These are phyloP conservation scores for Sitta carolinensis DNA, from an alignment of 2,797 vertebrate genomes.

Conservation along the genomic window DNA sequence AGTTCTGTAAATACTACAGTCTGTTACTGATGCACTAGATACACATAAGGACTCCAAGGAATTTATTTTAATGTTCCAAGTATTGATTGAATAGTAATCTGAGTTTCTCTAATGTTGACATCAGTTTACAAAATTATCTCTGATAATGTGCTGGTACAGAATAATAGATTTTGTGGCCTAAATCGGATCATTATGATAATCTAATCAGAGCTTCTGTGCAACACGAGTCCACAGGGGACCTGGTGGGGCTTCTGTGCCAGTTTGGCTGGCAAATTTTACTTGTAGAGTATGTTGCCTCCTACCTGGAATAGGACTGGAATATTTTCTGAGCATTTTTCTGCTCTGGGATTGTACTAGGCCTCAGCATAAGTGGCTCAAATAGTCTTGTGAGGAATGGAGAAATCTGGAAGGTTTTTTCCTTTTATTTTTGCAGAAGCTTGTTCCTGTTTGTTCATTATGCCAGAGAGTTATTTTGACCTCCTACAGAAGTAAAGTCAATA, in stretches of 20 bases:
- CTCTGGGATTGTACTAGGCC: neutral
- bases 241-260: neutral
- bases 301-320: neutral
- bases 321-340: neutral
- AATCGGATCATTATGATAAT: neutral
- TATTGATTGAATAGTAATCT: neutral
- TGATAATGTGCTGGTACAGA: conserved; percentile 18
- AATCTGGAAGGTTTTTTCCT: neutral
- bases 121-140: conserved; percentile 19
- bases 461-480: neutral
- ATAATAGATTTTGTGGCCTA: neutral
- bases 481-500: neutral
- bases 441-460: neutral
- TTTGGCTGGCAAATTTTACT: neutral
- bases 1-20: conserved; percentile 8
- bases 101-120: conserved; percentile 6
- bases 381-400: neutral
- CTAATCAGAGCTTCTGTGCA: neutral
- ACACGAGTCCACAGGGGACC: neutral
- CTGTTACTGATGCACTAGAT: neutral
- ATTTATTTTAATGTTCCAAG: conserved; percentile 5
- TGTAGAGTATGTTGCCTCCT: neutral
- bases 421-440: neutral
- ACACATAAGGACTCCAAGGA: neutral
- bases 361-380: neutral